Conservation (phyloP, 92 coral and sea anemone genomes). For the Palythoa heliodiscus region DNA sequence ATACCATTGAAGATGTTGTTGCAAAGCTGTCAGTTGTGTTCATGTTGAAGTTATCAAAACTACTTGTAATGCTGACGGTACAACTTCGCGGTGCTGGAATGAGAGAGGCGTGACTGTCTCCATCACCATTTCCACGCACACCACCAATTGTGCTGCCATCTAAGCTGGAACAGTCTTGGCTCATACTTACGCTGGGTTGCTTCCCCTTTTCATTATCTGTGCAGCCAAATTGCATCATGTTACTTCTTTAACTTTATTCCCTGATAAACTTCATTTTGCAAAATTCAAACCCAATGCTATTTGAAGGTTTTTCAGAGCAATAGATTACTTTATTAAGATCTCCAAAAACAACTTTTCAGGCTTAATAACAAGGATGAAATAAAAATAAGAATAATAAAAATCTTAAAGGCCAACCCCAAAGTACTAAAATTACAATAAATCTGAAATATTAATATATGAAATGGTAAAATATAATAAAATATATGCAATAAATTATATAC, state of each 20-base stretch:
- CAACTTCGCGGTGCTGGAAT: slow-evolving; percentile 99
- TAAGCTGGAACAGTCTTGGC: slow-evolving; percentile 96
- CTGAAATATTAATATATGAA: no score
- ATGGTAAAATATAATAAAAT: no score
- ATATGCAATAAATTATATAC: no score
- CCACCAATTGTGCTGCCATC: slow-evolving; percentile 87
- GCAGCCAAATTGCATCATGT: neutral
- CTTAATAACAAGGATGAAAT: no score
- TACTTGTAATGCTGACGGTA: slow-evolving; percentile 95
- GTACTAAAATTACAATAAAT: no score
- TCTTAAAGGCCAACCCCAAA: no score
- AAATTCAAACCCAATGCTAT: no score
- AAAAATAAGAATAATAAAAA: no score
- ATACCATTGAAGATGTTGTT: slow-evolving; percentile 67
- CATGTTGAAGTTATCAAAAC: slow-evolving; percentile 92
- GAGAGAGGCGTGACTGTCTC: slow-evolving; percentile 92
- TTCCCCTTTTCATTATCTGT: slow-evolving; percentile 90
- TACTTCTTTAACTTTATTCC: neutral
- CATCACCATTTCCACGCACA: slow-evolving; percentile 76
- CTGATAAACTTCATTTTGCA: neutral
- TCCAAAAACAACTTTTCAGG: no score
- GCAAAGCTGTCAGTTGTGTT: slow-evolving; percentile 63
- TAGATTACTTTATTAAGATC: no score
- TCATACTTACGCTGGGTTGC: slow-evolving; percentile 94
- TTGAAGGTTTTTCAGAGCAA: no score